Percentiles rank a stretch among this genome's conserved stretches.
Conservation (phyloP, 2,113 vertebrate genomes). For the Neodon shergylaensis region DNA sequence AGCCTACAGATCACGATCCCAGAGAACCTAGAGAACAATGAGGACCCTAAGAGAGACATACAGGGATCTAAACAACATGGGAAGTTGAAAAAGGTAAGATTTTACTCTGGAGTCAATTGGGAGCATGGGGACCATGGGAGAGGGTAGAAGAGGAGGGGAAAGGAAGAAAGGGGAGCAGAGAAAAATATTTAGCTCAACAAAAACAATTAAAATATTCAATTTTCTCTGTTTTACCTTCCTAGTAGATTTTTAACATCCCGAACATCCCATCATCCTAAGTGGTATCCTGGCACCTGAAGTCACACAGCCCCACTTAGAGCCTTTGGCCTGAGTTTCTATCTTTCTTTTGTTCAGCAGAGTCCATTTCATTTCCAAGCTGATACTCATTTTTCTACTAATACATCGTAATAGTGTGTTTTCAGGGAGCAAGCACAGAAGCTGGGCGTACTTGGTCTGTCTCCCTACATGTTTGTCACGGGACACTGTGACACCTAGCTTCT, state of each 20-base stretch:
- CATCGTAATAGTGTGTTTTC: conserved; percentile 63
- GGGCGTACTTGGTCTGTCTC: conserved; percentile 58
- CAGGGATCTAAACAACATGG: too few relatives aligned
- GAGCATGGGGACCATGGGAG: too few relatives aligned
- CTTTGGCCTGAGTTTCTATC: conserved; percentile 18
- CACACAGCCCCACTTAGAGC: conserved; percentile 50
- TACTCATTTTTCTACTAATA: conserved; percentile 62
- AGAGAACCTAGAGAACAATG: too few relatives aligned
- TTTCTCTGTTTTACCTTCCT: conserved; percentile 49
- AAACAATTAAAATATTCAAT: conserved; percentile 32
- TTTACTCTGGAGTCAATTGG: too few relatives aligned
- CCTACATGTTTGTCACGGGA: conserved; percentile 55
- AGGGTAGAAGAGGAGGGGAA: too few relatives aligned
- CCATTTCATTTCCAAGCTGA: conserved; percentile 48
- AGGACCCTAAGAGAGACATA: too few relatives aligned
- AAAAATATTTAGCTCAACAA: too few relatives aligned
- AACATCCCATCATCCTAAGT: conserved; percentile 9
- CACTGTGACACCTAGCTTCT: conserved; percentile 53
- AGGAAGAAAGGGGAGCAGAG: too few relatives aligned
- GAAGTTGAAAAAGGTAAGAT: too few relatives aligned
- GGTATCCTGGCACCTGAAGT: conserved; percentile 53
- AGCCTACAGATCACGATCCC: too few relatives aligned
- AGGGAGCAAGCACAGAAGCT: conserved; percentile 55
- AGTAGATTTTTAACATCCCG: conserved; percentile 41
- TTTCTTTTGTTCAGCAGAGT: conserved; percentile 52